Percentiles rank a stretch among this genome's conserved stretches.
phyloP scores from a whole-genome alignment of 2,797 vertebrate species.

The Silurus lanzhouensis region DNA sequence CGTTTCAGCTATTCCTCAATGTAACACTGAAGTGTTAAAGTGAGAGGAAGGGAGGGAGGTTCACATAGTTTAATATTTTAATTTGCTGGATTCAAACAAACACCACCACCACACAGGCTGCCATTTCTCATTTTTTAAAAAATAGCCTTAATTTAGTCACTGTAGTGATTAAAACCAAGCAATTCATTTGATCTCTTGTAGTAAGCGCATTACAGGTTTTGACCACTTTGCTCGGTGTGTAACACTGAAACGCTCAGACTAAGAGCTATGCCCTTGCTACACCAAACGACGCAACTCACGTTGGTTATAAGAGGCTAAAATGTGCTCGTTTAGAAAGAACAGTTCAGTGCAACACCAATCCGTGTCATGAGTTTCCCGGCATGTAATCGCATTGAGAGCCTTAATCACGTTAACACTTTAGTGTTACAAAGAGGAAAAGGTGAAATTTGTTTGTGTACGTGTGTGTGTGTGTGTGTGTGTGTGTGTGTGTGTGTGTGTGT shows the following conservation, averaged over 20 bases:
- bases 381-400: slow-evolving; percentile 56
- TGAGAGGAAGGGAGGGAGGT: not conserved
- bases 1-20: too few species aligned
- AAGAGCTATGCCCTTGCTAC: not conserved
- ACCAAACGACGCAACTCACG: slow-evolving; percentile 17
- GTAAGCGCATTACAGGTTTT: not conserved
- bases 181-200: not conserved
- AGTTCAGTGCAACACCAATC: slow-evolving; percentile 51
- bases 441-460: not conserved
- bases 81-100: not conserved
- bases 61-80: not conserved
- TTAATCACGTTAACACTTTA: slow-evolving; percentile 49
- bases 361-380: slow-evolving; percentile 54
- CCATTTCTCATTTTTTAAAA: not conserved
- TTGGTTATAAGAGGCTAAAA: slow-evolving; percentile 39
- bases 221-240: not conserved
- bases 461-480: not conserved
- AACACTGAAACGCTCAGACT: not conserved
- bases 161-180: not conserved
- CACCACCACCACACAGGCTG: not conserved
- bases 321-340: slow-evolving; percentile 37
- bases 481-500: not conserved
- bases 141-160: not conserved
- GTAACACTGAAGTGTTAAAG: too few species aligned
- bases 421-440: not conserved